Conservation (phyloP, 2,888 invertebrate genomes). For the Hecatera dysodea region DNA sequence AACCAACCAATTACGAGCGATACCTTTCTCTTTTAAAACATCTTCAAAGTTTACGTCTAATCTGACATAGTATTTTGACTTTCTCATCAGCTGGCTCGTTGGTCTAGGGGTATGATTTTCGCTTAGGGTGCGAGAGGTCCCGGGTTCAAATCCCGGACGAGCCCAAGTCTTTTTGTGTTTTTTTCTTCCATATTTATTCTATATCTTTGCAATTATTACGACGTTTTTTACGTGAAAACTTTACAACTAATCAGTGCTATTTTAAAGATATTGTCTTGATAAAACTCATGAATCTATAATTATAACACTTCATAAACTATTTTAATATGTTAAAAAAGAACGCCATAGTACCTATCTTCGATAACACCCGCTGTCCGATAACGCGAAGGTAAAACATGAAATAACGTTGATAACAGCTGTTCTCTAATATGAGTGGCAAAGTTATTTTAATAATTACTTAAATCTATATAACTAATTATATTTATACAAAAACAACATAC, state of each 20-base stretch:
- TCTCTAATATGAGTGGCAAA: background rate
- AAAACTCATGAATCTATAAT: no score
- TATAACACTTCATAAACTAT: background rate
- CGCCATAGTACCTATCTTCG: background rate
- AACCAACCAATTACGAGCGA: slow-evolving; percentile 15
- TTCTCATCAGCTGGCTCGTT: slow-evolving; percentile 80
- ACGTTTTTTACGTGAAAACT: rapidly evolving
- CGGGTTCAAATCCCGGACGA: slow-evolving; percentile 90
- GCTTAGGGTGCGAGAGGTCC: slow-evolving; percentile 91
- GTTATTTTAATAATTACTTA: background rate
- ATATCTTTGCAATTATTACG: rapidly evolving
- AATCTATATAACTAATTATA: no score
- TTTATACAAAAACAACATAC: no score
- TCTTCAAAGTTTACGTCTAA: background rate
- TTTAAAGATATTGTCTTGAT: no score
- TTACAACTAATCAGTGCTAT: background rate
- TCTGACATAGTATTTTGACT: slow-evolving; percentile 33
- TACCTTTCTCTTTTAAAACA: slow-evolving; percentile 59
- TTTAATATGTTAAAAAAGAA: background rate
- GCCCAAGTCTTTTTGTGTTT: slow-evolving; percentile 74
- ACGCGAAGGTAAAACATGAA: slow-evolving; percentile 3
- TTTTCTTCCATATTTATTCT: background rate
- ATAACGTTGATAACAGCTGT: background rate
- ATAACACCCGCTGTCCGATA: slow-evolving; percentile 14
- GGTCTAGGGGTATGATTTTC: slow-evolving; percentile 92